Evolutionary conservation across 1,140 invertebrate genomes (phyloP).

Genomic region (Samia ricini): DNA sequence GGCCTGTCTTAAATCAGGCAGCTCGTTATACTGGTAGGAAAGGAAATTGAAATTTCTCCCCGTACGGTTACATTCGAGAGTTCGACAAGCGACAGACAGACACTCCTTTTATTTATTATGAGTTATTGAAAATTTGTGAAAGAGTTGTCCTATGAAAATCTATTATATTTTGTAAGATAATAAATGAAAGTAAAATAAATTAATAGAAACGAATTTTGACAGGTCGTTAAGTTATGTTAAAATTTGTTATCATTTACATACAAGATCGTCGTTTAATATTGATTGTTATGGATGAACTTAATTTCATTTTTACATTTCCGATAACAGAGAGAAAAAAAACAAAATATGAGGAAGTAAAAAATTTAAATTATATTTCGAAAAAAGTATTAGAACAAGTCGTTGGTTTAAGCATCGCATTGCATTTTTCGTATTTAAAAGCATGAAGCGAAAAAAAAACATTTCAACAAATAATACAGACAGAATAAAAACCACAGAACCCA

Average conservation of each 20-base stretch:
- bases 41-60: conserved; percentile 15
- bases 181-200: neutral
- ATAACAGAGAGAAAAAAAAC: no score
- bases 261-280: no score
- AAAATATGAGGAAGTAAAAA: no score
- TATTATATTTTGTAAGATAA: neutral
- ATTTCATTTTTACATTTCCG: no score
- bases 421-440: no score
- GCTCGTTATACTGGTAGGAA: conserved; percentile 14
- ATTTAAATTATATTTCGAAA: no score
- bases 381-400: no score
- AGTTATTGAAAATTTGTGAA: neutral
- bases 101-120: neutral
- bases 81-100: conserved; percentile 4
- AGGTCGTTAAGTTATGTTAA: no score
- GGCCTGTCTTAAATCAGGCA: conserved; percentile 12
- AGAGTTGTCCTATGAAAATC: neutral
- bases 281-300: no score
- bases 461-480: neutral
- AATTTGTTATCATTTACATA: no score
- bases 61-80: conserved; percentile 3
- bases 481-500: neutral
- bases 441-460: neutral
- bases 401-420: no score
- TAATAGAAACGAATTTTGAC: no score